Base-by-base conservation (phyloP, 2,888 invertebrate genomes). In the Malthinus seriepunctatus region DNA sequence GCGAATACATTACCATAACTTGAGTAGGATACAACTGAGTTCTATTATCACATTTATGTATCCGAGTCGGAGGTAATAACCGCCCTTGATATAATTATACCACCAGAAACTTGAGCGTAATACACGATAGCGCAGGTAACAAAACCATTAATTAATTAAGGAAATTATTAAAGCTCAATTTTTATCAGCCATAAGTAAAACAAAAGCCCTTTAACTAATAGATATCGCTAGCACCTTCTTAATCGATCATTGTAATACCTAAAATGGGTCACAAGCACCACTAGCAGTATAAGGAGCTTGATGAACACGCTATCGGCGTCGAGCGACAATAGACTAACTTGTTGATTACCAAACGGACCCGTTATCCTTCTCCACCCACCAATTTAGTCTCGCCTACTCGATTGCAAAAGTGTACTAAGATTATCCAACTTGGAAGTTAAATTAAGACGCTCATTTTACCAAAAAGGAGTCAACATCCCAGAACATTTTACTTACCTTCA, bases 1-100 rank as follows among this genome's bases (percentile, higher is more conserved):
- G 69, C 58, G 67, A 67, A 65, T 66, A 66, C 67, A 69, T 69
- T 69, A 69, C 65, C 66, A 68, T 68, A 69, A 68, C 66, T 69
- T 65, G 60, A 57, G 65, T 55, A 62, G 64, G 63, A 66, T 69
- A 67, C 69, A 67, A 66, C 67, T 67, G 67, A 64, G 67, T 65
- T 62, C 65, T 67, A 69, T 69, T 69, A 69, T 66, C 67, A 69
- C 67, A 69, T 65, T 60, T 60, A 51, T 56, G 51, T 60, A 60
- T 54, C 54, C 59, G 54, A 42, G 44, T 53, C 48, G 51, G 47
- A 54, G 34, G 58, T 59, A 62, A 54, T 58, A 58, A 51, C 52
- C 60, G 45, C 54, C 53, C 53, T 47, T 42, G 23, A 52, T 52
- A 47, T 61, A 61, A 61, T 57, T 57, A 61, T 37, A 42, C 52